Conservation (phyloP, 1,140 invertebrate species). For the Drosophila quadrilineata region DNA sequence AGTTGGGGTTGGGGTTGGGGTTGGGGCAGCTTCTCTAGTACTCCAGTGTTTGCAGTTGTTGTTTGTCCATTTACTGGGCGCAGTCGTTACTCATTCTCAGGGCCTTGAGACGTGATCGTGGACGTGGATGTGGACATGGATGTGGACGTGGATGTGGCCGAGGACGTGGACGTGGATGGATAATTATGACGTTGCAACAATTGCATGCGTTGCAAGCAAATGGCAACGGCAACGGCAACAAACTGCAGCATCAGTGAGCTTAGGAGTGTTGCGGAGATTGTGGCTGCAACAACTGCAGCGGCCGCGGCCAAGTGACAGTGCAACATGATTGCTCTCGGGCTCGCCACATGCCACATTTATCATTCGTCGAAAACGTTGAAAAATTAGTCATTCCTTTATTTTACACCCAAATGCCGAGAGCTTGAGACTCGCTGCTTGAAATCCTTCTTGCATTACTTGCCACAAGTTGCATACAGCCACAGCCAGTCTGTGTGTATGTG, state of each 20-base stretch:
- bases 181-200: slow-evolving; percentile 80
- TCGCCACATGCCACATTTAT: slow-evolving; percentile 79
- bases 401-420: slow-evolving; percentile 78
- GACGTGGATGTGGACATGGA: not conserved
- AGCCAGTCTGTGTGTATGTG: not conserved
- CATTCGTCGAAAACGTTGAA: slow-evolving; percentile 80
- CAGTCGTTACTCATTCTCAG: slow-evolving; percentile 77
- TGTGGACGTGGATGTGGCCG: slow-evolving; percentile 41
- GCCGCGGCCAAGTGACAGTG: slow-evolving; percentile 67
- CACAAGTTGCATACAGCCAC: slow-evolving; percentile 8
- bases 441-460: slow-evolving; percentile 67
- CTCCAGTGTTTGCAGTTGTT: not conserved
- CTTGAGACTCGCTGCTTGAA: slow-evolving; percentile 37
- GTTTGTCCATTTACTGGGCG: slow-evolving; percentile 59
- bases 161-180: slow-evolving; percentile 53
- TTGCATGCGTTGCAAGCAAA: slow-evolving; percentile 42
- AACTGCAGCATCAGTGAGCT: too few relatives aligned
- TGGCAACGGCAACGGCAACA: slow-evolving; percentile 7
- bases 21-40: not conserved
- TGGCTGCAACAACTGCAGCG: slow-evolving; percentile 5
- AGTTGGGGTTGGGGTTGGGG: not conserved
- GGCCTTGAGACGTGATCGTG: slow-evolving; percentile 52
- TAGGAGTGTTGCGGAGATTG: slow-evolving; percentile 11
- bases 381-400: slow-evolving; percentile 80
- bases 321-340: slow-evolving; percentile 79